These are phyloP conservation scores for Xylocampa areola DNA, from an alignment of 2,888 invertebrate genomes.

Conservation along the genomic window DNA sequence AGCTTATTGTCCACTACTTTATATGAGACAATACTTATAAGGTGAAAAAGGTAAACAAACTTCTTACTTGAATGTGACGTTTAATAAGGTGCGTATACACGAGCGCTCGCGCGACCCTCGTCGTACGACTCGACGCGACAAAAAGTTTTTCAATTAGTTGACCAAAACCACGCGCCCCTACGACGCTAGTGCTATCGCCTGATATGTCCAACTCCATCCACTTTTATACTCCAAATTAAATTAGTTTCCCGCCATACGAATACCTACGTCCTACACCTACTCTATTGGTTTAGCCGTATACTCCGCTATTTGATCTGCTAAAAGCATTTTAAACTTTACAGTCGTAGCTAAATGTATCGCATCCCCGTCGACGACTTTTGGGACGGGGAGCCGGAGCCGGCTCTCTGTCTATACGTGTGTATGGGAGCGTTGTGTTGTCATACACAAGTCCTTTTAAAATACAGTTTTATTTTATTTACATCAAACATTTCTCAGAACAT, in stretches of 20 bases:
- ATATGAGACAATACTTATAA: neutral
- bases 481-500: neutral
- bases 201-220: conserved; percentile 64
- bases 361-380: conserved; percentile 1
- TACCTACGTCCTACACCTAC: conserved; percentile 61
- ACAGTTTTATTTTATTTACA: neutral
- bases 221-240: conserved; percentile 79
- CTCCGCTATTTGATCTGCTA: conserved; percentile 64
- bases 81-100: conserved; percentile 48
- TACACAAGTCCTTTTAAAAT: neutral
- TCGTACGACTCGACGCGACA: conserved; percentile 65
- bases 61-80: neutral
- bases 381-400: neutral
- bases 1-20: neutral
- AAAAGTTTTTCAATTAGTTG: conserved; percentile 86
- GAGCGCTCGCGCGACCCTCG: conserved; percentile 52
- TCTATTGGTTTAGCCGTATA: conserved; percentile 55
- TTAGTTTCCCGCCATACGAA: conserved; percentile 73
- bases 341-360: conserved; percentile 21
- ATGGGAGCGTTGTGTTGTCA: neutral
- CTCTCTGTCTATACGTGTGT: neutral
- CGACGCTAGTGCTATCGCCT: conserved; percentile 47
- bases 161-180: conserved; percentile 62
- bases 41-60: neutral
- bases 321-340: conserved; percentile 64